phyloP scores from a whole-genome alignment of 2,113 vertebrate species.

The Oriolus oriolus region DNA sequence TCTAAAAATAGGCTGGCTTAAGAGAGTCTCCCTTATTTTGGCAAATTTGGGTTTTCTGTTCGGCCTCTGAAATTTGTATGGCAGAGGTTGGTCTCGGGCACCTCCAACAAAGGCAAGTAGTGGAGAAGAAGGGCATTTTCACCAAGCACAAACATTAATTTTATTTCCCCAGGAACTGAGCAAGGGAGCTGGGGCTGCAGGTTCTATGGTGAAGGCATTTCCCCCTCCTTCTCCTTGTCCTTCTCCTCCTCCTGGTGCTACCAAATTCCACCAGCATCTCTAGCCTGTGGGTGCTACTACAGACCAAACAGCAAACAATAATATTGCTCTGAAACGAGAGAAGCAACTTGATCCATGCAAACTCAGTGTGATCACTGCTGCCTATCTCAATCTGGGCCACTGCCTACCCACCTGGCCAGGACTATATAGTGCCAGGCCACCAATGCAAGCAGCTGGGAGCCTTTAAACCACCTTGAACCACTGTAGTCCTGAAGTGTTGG shows the following conservation, averaged over 20 bases:
- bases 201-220: background rate
- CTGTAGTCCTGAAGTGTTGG: background rate
- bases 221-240: background rate
- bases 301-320: background rate
- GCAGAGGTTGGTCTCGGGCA: background rate
- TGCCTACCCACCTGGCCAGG: background rate
- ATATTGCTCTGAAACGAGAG: background rate
- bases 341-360: background rate
- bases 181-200: background rate
- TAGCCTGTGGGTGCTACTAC: background rate
- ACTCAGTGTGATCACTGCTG: background rate
- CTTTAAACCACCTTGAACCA: background rate
- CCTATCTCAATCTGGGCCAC: background rate
- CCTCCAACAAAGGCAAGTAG: background rate
- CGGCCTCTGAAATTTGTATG: background rate
- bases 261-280: background rate
- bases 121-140: background rate
- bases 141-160: background rate
- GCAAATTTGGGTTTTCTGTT: background rate
- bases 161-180: background rate
- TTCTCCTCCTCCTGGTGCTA: background rate
- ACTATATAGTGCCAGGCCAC: background rate
- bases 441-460: background rate
- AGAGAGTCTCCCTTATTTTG: background rate
- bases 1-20: conserved; percentile 19